These are phyloP conservation scores for Lycia hirtaria DNA, from an alignment of 2,888 invertebrate species.

Conservation along the genomic window DNA sequence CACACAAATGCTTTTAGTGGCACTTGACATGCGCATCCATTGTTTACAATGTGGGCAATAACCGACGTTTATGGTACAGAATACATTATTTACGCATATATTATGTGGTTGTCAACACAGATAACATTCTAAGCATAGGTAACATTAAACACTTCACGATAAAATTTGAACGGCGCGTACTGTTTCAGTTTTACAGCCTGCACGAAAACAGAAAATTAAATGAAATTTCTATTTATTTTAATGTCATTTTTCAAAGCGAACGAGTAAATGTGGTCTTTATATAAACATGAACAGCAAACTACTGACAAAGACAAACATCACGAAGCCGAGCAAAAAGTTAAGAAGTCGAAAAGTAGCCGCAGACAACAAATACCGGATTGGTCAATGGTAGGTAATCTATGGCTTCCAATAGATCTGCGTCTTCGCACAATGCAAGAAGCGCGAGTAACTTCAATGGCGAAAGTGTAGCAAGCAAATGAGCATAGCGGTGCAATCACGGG, in stretches of 20 bases:
- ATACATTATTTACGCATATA: slow-evolving; percentile 27
- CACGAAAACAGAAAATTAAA: too few relatives aligned
- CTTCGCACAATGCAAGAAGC: slow-evolving; percentile 49
- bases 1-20: slow-evolving; percentile 64
- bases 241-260: too few relatives aligned
- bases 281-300: not conserved
- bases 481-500: slow-evolving; percentile 65
- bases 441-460: slow-evolving; percentile 63
- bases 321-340: too few relatives aligned
- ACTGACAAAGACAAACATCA: not conserved
- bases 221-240: not conserved
- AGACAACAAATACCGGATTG: not conserved
- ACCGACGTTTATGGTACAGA: slow-evolving; percentile 26
- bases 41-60: slow-evolving; percentile 50
- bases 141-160: not conserved
- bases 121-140: slow-evolving; percentile 20
- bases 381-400: not conserved
- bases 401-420: not conserved
- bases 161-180: not conserved
- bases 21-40: slow-evolving; percentile 64
- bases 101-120: slow-evolving; percentile 23
- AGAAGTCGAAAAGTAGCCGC: not conserved
- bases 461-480: slow-evolving; percentile 76
- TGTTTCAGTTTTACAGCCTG: not conserved
- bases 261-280: too few relatives aligned